phyloP scores from a whole-genome alignment of 2,888 invertebrate species.

The Iselma pallidipennis region DNA sequence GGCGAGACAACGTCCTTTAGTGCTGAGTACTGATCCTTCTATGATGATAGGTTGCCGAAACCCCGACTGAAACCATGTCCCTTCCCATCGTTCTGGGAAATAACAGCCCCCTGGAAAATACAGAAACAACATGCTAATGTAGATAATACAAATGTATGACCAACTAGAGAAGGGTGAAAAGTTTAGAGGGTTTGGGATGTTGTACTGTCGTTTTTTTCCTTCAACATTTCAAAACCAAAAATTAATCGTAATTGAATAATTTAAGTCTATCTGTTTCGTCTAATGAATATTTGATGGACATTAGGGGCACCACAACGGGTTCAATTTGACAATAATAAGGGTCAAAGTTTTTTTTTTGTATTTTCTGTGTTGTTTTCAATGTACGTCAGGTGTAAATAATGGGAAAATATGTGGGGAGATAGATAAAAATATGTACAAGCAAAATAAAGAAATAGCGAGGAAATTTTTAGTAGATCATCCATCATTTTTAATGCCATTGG shows the following conservation, averaged over 20 bases:
- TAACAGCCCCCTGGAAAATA: constrained; percentile 69
- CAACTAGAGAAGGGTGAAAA: constrained; percentile 11
- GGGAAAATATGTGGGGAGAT: neutral
- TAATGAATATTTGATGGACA: too few relatives aligned
- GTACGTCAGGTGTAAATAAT: neutral
- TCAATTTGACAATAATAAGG: too few relatives aligned
- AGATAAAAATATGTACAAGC: too few relatives aligned
- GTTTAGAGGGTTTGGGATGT: neutral
- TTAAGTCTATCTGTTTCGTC: constrained; percentile 12
- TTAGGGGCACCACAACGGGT: too few relatives aligned
- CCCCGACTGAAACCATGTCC: constrained; percentile 90
- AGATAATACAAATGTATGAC: constrained; percentile 25
- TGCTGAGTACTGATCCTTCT: constrained; percentile 79
- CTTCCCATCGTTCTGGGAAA: constrained; percentile 84
- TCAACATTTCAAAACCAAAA: neutral
- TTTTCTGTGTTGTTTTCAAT: too few relatives aligned
- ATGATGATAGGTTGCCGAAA: constrained; percentile 84
- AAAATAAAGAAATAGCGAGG: too few relatives aligned
- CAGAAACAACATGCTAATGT: constrained; percentile 29
- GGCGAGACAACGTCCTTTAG: constrained; percentile 82
- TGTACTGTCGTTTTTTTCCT: neutral
- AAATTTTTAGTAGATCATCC: neutral
- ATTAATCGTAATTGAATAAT: constrained; percentile 23
- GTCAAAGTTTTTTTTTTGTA: too few relatives aligned
- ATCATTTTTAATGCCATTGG: neutral